Base-by-base conservation (phyloP, 2,797 vertebrate species). In the Anableps anableps region DNA sequence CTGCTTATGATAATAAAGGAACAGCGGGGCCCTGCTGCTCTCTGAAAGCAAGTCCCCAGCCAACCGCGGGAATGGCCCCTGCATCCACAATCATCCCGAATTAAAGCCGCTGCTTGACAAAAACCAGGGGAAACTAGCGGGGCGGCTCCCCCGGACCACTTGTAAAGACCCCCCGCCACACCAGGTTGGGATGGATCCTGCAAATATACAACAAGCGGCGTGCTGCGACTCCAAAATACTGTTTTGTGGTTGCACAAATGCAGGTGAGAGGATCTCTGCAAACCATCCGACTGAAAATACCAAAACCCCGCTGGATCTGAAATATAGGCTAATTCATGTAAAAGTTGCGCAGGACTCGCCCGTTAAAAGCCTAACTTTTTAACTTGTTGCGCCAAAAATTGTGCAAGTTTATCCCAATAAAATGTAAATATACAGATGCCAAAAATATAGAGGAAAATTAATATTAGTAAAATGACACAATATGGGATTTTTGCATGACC, bases 1-100 rank as follows among this genome's bases (percentile, higher is more conserved):
- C 98, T 99, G 96, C 97, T 98, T 98, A 98, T 97, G 97, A 97
- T 98, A 98, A 99, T 98, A 97, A 97, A 96, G 96, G 95, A 97
- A 92, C 98, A 96, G 97, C 97, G 94, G 97, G 97, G 97, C 95
- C 96, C 96, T 94, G 95, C 96, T 94, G 96, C 96, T 96, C 96
- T 95, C 95, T 96, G 95, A 96, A 96, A 97, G 96, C 97, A 45
- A n/a, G 95, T 96, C 96, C 96, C 96, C 96, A 96, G 96, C 97
- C 97, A 97, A 96, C 86, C 95, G 68, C 38, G 96, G 95, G 96
- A 97, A 96, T 96, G 97, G 97, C 96, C 97, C 68, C 97, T 96
- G 97, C 97, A 97, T 97, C 96, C 95, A 96, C 97, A 97, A 97
- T 97, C 97, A 97, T 95, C 95, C 94, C 91, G 91, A 93, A 94